Base-by-base conservation (phyloP, 2,888 invertebrate species). In the Notodonta dromedarius region DNA sequence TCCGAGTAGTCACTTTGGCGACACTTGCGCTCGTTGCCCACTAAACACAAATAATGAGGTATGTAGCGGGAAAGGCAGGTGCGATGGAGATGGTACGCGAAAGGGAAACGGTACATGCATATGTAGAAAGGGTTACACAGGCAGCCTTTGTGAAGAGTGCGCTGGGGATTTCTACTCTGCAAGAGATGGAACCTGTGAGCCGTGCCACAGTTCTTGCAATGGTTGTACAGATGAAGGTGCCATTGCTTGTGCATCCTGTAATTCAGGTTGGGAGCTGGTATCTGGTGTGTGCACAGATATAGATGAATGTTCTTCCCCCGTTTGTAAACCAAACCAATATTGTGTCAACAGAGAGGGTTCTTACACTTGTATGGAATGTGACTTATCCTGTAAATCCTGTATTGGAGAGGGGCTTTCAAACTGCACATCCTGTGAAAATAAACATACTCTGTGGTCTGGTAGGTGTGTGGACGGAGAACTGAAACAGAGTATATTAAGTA, bases 101-200 rank as follows among this genome's bases (percentile, higher is more conserved):
- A 96, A 96, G 85, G 99, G 99, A 5, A 97, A 96, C 86, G 99
- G 99, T 0, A 95, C 96, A 77, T 99, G 99, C 87, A 91, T 94
- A 55, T 99, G 99, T 87, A 95, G 97, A 75, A 86, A 83, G 61
- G 99, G 98, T 9, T 99, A 98, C 84, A 78, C 87, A 4, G 98
- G 98, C 7, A 93, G 94, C 7, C 80, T 92, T 52, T 99, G 99
- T 92, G 95, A 96, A 69, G 90, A 94, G 52, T 99, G 99, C 90
- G 94, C 94, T 56, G 87, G 90, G 13, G 95, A 95, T 46, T 96
- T 95, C 83, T 98, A 95, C 83, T 94, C 94, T 74, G 89, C 95
- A 0, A 96, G 95, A 75, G 94, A 93, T 84, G 67, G 62, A 16
- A 81, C 96, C 1, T 98, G 98, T 86, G 94, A 96, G 0, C 89